Conservation (phyloP, 64 coral and sea anemone species). For the Trachythela sp. region DNA sequence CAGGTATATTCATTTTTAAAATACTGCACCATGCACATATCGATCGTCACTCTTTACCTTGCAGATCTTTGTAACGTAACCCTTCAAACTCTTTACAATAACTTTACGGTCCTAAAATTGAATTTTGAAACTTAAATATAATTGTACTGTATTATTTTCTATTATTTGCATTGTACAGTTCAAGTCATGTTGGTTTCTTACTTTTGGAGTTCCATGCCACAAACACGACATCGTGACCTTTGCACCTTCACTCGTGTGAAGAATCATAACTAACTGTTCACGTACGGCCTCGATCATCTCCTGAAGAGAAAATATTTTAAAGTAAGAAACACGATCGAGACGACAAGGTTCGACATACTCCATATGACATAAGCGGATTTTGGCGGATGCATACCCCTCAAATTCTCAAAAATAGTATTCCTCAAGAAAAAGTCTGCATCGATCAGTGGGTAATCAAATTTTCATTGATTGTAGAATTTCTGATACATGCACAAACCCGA, state of each 20-base stretch:
- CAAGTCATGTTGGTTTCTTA: background rate
- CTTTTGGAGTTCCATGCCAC: conserved; percentile 84
- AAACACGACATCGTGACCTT: conserved; percentile 82
- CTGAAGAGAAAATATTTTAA: conserved; percentile 16
- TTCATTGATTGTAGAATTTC: too few relatives aligned
- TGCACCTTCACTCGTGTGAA: conserved; percentile 85
- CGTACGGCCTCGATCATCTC: conserved; percentile 82
- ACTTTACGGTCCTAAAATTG: conserved; percentile 74
- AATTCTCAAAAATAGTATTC: too few relatives aligned
- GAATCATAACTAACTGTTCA: conserved; percentile 66
- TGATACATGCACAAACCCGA: too few relatives aligned
- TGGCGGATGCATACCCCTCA: too few relatives aligned
- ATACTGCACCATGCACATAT: too few relatives aligned
- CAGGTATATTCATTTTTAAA: too few relatives aligned
- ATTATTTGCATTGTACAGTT: background rate
- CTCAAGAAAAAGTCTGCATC: too few relatives aligned
- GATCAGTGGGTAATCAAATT: too few relatives aligned
- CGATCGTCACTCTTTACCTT: conserved; percentile 70
- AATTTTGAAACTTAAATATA: background rate
- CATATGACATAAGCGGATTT: too few relatives aligned
- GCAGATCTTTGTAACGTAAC: conserved; percentile 74
- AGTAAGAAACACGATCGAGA: too few relatives aligned
- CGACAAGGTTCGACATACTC: too few relatives aligned
- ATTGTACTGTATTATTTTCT: background rate
- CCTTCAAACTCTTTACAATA: conserved; percentile 85